Base-by-base conservation (phyloP, 2,113 vertebrate species). In the Microcebus murinus region DNA sequence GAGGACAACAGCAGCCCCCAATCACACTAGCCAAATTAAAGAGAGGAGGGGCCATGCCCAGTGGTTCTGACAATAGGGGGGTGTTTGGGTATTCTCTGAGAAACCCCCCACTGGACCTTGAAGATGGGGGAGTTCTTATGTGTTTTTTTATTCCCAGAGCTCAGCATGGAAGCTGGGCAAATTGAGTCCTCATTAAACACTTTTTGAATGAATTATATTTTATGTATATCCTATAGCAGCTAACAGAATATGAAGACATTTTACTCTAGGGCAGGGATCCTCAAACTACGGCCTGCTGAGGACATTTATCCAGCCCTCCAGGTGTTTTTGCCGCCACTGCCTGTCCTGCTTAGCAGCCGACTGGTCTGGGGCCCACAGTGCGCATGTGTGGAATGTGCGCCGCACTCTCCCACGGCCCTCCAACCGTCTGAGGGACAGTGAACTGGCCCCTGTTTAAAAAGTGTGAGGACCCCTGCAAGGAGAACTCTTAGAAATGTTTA, bases 171-270 rank as follows among this genome's bases (percentile, higher is more conserved):
- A 81, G 50, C 68, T 48, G 52, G 50, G 39, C 70, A 92, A 68
- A 87, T 55, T 36, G 50, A 92, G 52, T 83, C 39, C 42, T 95
- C 71, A 36, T n/a, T 57, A 83, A 91, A 74, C 36, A 65, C 25
- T 89, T 68, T 57, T 61, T 65, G 76, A 85, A 50, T 74, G 74
- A 92, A 96, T 92, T 67, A 45, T 57, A 57, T 42, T 93, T 13
- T 80, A 48, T 63, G 50, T 3, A 45, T 23, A 59, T 25, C 42
- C 68, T 55, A 0, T 73, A 68, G 45, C 15, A 84, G 25, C 36
- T 29, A 79, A 57, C 89, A 79, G 36, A 63, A 45, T 36, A 48
- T 73, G 34, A 80, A 95, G 57, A 65, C 50, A 29, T 91, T 96
- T 93, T 83, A n/a, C 20, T 36, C 5, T 50, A 45, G 45, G 45